Percentiles rank a stretch among this genome's conserved stretches.
Evolutionary conservation across 2,888 invertebrate genomes (phyloP).

Genomic region (Chorisops tibialis): DNA sequence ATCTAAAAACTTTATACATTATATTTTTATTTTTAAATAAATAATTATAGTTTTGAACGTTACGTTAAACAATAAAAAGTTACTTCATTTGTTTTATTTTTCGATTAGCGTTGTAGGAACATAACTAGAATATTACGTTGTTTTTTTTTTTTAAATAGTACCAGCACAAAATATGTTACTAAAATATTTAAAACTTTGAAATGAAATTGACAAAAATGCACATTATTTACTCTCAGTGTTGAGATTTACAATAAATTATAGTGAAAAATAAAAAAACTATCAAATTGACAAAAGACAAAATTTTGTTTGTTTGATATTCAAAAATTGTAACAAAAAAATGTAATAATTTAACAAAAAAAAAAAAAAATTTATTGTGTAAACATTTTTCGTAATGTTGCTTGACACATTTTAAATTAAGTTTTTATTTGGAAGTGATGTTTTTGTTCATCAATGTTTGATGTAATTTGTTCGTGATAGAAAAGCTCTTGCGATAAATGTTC

Average conservation of each 20-base stretch:
- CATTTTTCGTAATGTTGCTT: neutral
- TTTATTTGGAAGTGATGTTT: neutral
- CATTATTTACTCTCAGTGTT: neutral
- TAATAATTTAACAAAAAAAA: neutral
- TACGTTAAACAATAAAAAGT: too few relatives aligned
- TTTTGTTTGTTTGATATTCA: constrained; percentile 21
- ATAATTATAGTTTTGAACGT: too few relatives aligned
- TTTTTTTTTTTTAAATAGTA: neutral
- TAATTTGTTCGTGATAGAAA: constrained; percentile 2
- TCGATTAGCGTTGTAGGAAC: too few relatives aligned
- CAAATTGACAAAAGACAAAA: neutral
- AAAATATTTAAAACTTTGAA: neutral
- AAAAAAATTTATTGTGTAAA: neutral
- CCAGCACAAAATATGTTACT: neutral
- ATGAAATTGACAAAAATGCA: neutral
- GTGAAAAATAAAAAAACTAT: constrained; percentile 23
- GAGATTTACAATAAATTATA: constrained; percentile 2
- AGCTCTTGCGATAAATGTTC: constrained; percentile 19
- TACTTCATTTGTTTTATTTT: too few relatives aligned
- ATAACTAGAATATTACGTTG: too few relatives aligned
- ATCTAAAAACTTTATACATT: neutral
- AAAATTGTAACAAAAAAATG: constrained; percentile 16
- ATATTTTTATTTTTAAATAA: too few relatives aligned
- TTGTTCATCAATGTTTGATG: neutral
- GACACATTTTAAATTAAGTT: neutral